Evolutionary conservation across 2,888 invertebrate species (phyloP).

Genomic region (Xanthia togata): DNA sequence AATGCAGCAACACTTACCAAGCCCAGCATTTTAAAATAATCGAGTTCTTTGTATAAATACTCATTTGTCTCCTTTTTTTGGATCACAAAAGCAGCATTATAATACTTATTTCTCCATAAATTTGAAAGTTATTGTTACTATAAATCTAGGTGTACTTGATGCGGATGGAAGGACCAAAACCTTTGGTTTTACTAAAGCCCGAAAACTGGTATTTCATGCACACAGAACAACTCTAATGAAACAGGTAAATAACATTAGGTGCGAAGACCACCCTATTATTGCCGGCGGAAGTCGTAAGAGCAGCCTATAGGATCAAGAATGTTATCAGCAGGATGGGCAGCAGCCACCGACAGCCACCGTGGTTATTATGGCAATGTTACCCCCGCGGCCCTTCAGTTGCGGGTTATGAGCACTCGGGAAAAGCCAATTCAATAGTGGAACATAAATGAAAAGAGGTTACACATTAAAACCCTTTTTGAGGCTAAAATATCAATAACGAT

Average conservation of each 20-base stretch:
- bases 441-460: constrained; percentile 7
- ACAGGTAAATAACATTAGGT: constrained; percentile 53
- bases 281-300: constrained; percentile 42
- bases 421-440: constrained; percentile 28
- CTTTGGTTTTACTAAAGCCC: background rate
- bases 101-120: background rate
- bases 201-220: background rate
- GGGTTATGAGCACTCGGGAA: constrained; percentile 23
- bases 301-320: constrained; percentile 34
- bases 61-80: no score
- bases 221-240: constrained; percentile 31
- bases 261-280: constrained; percentile 50
- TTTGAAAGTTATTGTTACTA: background rate
- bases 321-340: constrained; percentile 49
- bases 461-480: constrained; percentile 10
- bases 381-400: constrained; percentile 15
- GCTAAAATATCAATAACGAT: background rate
- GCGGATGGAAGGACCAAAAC: background rate
- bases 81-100: background rate
- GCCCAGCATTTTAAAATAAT: background rate
- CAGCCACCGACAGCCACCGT: constrained; percentile 23
- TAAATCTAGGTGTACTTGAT: background rate
- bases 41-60: background rate
- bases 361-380: constrained; percentile 43
- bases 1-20: background rate